phyloP scores from a whole-genome alignment of 2,113 vertebrate genomes.

The Oncorhynchus gorbuscha region DNA sequence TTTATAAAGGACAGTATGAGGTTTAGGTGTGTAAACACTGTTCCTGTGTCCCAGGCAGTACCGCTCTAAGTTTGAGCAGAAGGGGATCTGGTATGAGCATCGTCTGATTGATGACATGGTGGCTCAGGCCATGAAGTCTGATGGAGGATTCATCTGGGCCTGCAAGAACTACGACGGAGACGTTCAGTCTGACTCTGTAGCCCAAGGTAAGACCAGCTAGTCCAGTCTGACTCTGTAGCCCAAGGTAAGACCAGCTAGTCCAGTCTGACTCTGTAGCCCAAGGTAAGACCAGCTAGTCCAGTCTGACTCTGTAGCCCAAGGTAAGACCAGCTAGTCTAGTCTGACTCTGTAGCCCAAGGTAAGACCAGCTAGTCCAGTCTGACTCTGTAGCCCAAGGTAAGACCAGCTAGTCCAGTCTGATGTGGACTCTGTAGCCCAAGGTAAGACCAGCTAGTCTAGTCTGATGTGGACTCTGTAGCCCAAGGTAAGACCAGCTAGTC shows the following conservation, averaged over 20 bases:
- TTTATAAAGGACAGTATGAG: too few relatives aligned
- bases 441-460: not conserved
- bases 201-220: slow-evolving; percentile 82
- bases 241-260: too few relatives aligned
- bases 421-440: not conserved
- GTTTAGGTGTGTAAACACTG: too few relatives aligned
- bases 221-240: slow-evolving; percentile 54
- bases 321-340: slow-evolving; percentile 58
- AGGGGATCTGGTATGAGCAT: slow-evolving; percentile 96
- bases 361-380: not conserved
- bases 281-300: slow-evolving; percentile 71
- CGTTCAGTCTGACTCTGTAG: slow-evolving; percentile 97
- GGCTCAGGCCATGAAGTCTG: slow-evolving; percentile 96
- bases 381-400: slow-evolving; percentile 51
- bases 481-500: slow-evolving; percentile 80
- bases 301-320: slow-evolving; percentile 96
- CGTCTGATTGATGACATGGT: slow-evolving; percentile 99
- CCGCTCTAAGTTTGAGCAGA: slow-evolving; percentile 85
- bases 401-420: not conserved
- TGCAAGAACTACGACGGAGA: slow-evolving; percentile 99
- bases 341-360: too few relatives aligned
- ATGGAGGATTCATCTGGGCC: slow-evolving; percentile 98
- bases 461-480: slow-evolving; percentile 83
- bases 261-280: not conserved
- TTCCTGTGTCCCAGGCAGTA: slow-evolving; percentile 80